A percentile compares a stretch with the other conserved stretches of the same genome.
phyloP scores from a whole-genome alignment of 2,797 vertebrate species.

The Eospalax fontanierii region DNA sequence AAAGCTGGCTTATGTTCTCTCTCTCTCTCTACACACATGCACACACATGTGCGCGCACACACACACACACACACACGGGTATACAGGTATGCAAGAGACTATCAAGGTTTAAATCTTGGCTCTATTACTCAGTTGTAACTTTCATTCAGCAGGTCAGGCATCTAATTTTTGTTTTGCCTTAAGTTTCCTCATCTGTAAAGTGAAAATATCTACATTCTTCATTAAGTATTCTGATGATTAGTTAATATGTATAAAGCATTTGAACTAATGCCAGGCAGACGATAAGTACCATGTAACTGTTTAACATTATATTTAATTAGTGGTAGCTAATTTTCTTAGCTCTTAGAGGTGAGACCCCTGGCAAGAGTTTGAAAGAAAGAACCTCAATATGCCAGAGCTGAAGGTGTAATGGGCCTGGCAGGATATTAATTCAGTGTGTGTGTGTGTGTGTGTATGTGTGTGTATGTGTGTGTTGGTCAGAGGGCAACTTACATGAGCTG shows the following conservation, averaged over 20 bases:
- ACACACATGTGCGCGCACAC: too few relatives aligned
- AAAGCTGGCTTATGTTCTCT: not conserved
- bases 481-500: not conserved
- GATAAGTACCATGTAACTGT: constrained; percentile 32
- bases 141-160: constrained; percentile 44
- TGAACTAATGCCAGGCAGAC: constrained; percentile 58
- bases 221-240: constrained; percentile 42
- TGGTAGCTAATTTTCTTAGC: constrained; percentile 55
- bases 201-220: constrained; percentile 16
- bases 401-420: not conserved
- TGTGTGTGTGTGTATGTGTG: too few relatives aligned
- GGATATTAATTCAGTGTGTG: too few relatives aligned
- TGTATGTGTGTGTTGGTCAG: not conserved
- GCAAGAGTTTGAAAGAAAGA: constrained; percentile 47
- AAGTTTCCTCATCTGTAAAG: constrained; percentile 61
- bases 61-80: too few relatives aligned
- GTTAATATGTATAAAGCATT: constrained; percentile 62
- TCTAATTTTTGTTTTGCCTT: constrained; percentile 33
- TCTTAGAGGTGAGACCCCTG: not conserved
- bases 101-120: constrained; percentile 6
- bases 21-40: too few relatives aligned
- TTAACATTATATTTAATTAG: constrained; percentile 62
- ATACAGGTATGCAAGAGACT: not conserved
- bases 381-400: constrained; percentile 26
- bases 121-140: not conserved